Conservation (phyloP, 2,888 invertebrate species). For the Thecophora atra region DNA sequence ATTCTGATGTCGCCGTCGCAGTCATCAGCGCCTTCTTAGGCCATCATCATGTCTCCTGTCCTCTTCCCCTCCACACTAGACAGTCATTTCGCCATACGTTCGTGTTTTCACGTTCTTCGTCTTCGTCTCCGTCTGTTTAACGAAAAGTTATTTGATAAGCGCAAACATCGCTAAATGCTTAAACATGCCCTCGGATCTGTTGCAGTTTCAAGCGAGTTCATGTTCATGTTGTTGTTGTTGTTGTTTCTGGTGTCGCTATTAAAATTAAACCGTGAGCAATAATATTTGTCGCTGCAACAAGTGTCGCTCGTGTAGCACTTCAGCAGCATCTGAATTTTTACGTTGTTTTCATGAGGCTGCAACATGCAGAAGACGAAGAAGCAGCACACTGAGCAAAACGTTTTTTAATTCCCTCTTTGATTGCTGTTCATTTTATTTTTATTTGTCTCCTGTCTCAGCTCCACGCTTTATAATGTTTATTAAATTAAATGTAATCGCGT, state of each 20-base stretch:
- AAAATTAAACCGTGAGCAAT: constrained; percentile 20
- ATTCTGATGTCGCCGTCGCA: too few relatives aligned
- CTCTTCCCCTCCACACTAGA: not conserved
- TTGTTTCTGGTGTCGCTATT: constrained; percentile 14
- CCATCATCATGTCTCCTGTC: too few relatives aligned
- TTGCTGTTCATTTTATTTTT: too few relatives aligned
- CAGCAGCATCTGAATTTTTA: not conserved
- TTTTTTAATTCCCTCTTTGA: too few relatives aligned
- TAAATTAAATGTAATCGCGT: constrained; percentile 27
- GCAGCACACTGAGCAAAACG: too few relatives aligned
- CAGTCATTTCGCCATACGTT: not conserved
- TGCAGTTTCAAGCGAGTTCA: constrained; percentile 22
- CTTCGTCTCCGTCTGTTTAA: not conserved
- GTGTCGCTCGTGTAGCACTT: constrained; percentile 10
- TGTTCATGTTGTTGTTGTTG: constrained; percentile 11
- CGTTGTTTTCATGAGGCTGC: not conserved
- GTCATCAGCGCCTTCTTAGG: too few relatives aligned
- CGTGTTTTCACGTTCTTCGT: constrained; percentile 12
- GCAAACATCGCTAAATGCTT: constrained; percentile 36
- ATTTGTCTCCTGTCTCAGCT: too few relatives aligned
- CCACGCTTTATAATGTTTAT: constrained; percentile 38
- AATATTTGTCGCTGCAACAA: constrained; percentile 2
- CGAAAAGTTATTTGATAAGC: constrained; percentile 40
- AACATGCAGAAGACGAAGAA: not conserved
- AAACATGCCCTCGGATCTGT: constrained; percentile 36